Conservation (phyloP, 2,113 vertebrate genomes). For the Ammodytes dubius region DNA sequence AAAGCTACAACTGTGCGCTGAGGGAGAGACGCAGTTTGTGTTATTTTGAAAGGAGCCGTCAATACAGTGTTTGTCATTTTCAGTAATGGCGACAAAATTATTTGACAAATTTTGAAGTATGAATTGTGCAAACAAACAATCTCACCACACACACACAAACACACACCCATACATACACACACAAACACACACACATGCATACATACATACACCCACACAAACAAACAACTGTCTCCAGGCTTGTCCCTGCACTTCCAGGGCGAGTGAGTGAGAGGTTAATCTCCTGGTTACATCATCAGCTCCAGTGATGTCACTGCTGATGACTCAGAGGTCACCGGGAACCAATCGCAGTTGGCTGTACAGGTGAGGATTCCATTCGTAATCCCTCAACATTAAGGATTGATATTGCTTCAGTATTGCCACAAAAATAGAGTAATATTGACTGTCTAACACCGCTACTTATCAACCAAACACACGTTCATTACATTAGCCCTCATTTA, state of each 20-base stretch:
- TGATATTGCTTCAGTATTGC: constrained; percentile 89
- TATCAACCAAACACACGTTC: constrained; percentile 62
- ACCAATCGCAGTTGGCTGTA: constrained; percentile 67
- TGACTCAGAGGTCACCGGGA: constrained; percentile 49
- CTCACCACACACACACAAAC: background rate
- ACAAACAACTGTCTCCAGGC: constrained; percentile 21
- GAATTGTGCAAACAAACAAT: constrained; percentile 59
- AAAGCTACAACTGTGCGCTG: constrained; percentile 45
- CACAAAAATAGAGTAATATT: constrained; percentile 77
- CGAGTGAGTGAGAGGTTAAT: constrained; percentile 54
- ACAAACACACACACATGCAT: constrained; percentile 2
- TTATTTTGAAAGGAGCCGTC: constrained; percentile 32
- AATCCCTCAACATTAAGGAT: constrained; percentile 73
- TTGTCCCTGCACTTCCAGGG: constrained; percentile 42
- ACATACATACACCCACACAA: constrained; percentile 4
- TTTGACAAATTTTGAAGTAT: constrained; percentile 42
- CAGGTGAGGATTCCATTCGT: constrained; percentile 70
- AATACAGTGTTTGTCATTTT: constrained; percentile 61
- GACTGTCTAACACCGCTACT: constrained; percentile 70
- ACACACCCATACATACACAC: background rate
- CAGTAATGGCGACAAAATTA: constrained; percentile 37
- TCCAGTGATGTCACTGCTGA: constrained; percentile 69
- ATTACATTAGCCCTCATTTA: constrained; percentile 75
- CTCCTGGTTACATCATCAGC: constrained; percentile 78
- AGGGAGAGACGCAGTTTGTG: constrained; percentile 35